phyloP scores from a whole-genome alignment of 2,113 vertebrate genomes.

The Carollia perspicillata region DNA sequence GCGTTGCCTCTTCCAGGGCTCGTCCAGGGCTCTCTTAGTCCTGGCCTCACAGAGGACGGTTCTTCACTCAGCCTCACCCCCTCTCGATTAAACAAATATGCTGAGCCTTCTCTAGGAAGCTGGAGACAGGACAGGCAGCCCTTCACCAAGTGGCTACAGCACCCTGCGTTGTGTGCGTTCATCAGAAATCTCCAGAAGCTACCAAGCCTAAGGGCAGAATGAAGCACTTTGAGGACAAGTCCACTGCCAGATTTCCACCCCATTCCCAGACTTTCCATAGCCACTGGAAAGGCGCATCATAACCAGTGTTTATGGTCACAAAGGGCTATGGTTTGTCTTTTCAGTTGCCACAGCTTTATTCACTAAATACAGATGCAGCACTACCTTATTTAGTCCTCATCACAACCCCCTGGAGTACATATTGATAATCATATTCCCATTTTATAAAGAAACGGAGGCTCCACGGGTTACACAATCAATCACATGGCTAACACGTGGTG shows the following conservation, averaged over 20 bases:
- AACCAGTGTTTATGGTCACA: not conserved
- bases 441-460: not conserved
- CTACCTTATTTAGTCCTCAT: not conserved
- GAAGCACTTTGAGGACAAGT: not conserved
- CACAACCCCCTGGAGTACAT: not conserved
- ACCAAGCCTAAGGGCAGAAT: not conserved
- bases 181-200: not conserved
- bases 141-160: not conserved
- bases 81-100: not conserved
- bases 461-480: not conserved
- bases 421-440: not conserved
- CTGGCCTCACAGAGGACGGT: not conserved
- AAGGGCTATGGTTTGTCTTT: not conserved
- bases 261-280: not conserved
- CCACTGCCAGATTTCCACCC: not conserved
- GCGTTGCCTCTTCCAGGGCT: fast-evolving
- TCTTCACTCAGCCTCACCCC: not conserved
- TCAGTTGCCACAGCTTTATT: not conserved
- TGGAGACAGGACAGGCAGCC: not conserved
- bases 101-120: not conserved
- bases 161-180: not conserved
- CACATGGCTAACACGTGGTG: not conserved
- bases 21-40: fast-evolving
- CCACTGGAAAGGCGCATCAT: not conserved
- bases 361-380: not conserved